Percentiles rank a stretch among this genome's conserved stretches.
phyloP scores from a whole-genome alignment of 2,113 vertebrate species.

The Anseranas semipalmata region DNA sequence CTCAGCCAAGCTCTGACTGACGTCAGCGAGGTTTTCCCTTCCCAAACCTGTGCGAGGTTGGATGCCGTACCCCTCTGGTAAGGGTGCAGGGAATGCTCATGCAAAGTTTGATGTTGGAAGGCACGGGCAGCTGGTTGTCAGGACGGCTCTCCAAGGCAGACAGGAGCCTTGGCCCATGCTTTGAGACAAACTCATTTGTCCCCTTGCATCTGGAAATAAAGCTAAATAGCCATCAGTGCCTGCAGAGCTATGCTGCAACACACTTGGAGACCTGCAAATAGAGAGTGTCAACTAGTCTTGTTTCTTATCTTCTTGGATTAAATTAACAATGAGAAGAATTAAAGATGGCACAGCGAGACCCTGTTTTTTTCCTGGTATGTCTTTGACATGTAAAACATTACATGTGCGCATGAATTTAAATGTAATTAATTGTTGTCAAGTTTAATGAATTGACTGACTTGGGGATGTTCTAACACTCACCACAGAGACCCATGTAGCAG shows the following conservation, averaged over 20 bases:
- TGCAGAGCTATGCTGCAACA: neutral
- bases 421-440: constrained; percentile 4
- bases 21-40: neutral
- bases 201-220: constrained; percentile 14
- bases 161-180: neutral
- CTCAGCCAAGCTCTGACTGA: neutral
- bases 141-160: neutral
- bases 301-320: neutral
- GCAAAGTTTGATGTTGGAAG: neutral
- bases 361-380: neutral
- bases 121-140: neutral
- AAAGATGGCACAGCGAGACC: neutral
- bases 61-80: neutral
- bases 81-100: neutral
- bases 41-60: neutral
- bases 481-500: neutral
- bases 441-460: neutral
- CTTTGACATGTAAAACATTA: neutral
- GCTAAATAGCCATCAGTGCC: neutral
- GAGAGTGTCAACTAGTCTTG: neutral
- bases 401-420: neutral
- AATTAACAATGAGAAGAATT: neutral
- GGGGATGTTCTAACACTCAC: neutral
- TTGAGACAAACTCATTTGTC: constrained; percentile 8
- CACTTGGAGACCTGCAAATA: neutral